These are phyloP conservation scores for Rhaphigaster nebulosa DNA, from an alignment of 2,888 invertebrate species.

Conservation along the genomic window DNA sequence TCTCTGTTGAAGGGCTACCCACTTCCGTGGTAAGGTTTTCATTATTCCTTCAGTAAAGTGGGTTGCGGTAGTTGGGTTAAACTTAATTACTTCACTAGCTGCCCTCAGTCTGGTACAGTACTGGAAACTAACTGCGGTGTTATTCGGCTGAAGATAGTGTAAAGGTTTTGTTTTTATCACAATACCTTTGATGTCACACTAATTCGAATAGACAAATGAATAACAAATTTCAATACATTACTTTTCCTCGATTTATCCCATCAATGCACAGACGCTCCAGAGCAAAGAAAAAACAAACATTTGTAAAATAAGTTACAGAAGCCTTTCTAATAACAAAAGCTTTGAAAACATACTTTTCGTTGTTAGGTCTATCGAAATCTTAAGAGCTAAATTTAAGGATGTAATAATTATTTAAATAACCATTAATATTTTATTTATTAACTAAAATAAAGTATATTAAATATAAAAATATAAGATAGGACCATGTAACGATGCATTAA, in stretches of 20 bases:
- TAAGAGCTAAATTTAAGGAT: no score
- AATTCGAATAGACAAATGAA: background rate
- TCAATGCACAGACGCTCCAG: background rate
- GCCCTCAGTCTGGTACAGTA: background rate
- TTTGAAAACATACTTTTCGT: no score
- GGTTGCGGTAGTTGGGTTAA: background rate
- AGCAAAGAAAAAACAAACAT: no score
- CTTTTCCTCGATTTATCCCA: background rate
- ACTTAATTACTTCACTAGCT: slow-evolving; percentile 29
- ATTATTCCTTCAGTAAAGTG: slow-evolving; percentile 18
- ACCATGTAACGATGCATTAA: no score
- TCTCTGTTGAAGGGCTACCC: background rate
- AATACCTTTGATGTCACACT: background rate
- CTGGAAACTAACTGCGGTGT: background rate
- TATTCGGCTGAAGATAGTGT: background rate
- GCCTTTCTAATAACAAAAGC: no score
- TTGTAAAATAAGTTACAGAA: no score
- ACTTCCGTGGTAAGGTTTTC: background rate
- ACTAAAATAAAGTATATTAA: no score
- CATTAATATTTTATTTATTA: no score
- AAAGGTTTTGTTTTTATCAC: background rate
- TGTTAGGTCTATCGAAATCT: no score
- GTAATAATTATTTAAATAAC: no score
- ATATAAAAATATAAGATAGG: no score
- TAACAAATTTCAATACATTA: background rate